These are phyloP conservation scores for Stigmatopora argus DNA, from an alignment of 2,113 vertebrate species.

Conservation along the genomic window DNA sequence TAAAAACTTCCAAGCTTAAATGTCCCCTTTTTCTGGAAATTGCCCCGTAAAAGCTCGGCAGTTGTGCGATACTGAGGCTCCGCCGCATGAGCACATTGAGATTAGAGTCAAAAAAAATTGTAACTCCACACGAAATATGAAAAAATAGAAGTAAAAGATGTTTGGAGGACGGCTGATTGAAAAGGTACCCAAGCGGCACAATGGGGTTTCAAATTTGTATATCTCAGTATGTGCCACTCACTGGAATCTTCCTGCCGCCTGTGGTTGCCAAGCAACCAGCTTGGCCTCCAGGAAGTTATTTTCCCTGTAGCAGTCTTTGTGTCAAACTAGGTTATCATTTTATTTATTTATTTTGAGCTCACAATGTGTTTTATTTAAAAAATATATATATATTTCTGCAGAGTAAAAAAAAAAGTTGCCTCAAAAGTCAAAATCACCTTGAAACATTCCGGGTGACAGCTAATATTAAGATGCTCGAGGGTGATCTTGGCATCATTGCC, in stretches of 20 bases:
- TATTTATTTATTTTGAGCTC: background rate
- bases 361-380: background rate
- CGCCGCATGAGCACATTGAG: too few relatives aligned
- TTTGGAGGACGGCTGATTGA: background rate
- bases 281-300: background rate
- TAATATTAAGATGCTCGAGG: constrained; percentile 82
- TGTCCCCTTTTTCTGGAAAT: too few relatives aligned
- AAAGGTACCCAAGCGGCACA: background rate
- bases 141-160: background rate
- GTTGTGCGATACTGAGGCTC: too few relatives aligned
- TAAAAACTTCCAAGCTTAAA: too few relatives aligned
- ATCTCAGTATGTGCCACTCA: background rate
- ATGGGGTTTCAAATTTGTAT: background rate
- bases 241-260: background rate
- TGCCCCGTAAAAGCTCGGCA: too few relatives aligned
- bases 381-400: background rate
- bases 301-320: background rate
- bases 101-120: background rate
- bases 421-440: constrained; percentile 64
- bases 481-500: constrained; percentile 81
- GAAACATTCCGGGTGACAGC: constrained; percentile 82
- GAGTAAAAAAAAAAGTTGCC: background rate
- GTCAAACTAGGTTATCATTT: background rate
- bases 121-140: background rate
- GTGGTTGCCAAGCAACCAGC: constrained; percentile 1